Conservation (phyloP, 1,140 invertebrate species). For the Drosophila sp. region DNA sequence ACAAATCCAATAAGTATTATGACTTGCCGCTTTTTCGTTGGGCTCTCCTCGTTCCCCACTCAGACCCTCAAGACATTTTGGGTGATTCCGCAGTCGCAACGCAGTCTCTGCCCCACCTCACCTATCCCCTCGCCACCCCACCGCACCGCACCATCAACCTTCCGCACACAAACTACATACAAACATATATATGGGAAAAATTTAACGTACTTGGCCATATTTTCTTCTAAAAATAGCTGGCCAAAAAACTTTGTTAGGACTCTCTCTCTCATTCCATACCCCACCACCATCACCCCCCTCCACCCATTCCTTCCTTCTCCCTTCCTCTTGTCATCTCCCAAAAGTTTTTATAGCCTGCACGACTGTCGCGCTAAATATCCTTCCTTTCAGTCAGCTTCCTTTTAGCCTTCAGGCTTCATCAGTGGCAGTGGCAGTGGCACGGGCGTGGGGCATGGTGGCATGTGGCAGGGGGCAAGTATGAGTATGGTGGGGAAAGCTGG, state of each 20-base stretch:
- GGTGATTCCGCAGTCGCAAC: slow-evolving; percentile 37
- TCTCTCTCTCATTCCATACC: not conserved
- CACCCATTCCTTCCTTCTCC: not conserved
- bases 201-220: slow-evolving; percentile 58
- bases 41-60: not conserved
- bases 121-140: not conserved
- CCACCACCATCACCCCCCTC: too few relatives aligned
- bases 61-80: slow-evolving; percentile 31
- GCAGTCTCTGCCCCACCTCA: not conserved
- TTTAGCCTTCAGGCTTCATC: slow-evolving; percentile 25
- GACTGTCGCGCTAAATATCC: slow-evolving; percentile 75
- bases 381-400: slow-evolving; percentile 17
- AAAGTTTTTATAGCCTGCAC: slow-evolving; percentile 68
- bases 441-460: not conserved
- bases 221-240: slow-evolving; percentile 52
- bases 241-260: slow-evolving; percentile 34
- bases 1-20: slow-evolving; percentile 78
- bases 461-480: not conserved
- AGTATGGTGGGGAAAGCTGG: not conserved
- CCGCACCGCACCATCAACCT: not conserved
- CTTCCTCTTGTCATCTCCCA: slow-evolving; percentile 27
- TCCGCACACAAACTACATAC: slow-evolving; percentile 32
- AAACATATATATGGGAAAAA: slow-evolving; percentile 21
- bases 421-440: slow-evolving; percentile 10
- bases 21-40: slow-evolving; percentile 59